A percentile compares a stretch with the other conserved stretches of the same genome.
These are phyloP conservation scores for Pluvialis apricaria DNA, from an alignment of 2,113 vertebrate species.

Conservation along the genomic window DNA sequence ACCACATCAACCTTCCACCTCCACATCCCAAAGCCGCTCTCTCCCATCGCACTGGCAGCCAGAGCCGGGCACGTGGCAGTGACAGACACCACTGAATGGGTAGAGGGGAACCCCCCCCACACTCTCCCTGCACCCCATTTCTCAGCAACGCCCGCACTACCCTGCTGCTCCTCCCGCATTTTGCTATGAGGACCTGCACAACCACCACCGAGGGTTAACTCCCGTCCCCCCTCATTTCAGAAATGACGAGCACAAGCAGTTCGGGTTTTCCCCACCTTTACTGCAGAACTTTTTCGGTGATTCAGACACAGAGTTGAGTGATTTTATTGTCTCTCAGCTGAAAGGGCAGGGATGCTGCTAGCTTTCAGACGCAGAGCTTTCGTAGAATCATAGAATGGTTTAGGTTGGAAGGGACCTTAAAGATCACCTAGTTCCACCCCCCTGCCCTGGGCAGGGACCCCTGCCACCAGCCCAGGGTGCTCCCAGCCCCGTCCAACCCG, in stretches of 20 bases:
- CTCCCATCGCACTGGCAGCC: neutral
- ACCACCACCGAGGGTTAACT: rapidly evolving
- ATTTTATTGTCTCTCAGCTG: rapidly evolving
- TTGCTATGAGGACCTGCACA: neutral
- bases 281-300: neutral
- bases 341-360: neutral
- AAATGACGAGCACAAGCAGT: neutral
- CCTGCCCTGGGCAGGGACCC: neutral
- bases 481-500: neutral
- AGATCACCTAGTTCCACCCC: neutral
- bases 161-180: rapidly evolving
- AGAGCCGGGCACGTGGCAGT: rapidly evolving
- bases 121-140: neutral
- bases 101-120: neutral
- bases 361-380: neutral
- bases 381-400: neutral
- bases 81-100: rapidly evolving
- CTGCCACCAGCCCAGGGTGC: neutral
- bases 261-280: neutral
- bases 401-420: neutral
- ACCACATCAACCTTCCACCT: rapidly evolving
- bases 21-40: rapidly evolving
- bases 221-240: neutral
- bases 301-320: neutral
- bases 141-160: neutral